phyloP scores from a whole-genome alignment of 37 sponge, comb jelly and placozoan species.

The Halisarca cf. caerulea region DNA sequence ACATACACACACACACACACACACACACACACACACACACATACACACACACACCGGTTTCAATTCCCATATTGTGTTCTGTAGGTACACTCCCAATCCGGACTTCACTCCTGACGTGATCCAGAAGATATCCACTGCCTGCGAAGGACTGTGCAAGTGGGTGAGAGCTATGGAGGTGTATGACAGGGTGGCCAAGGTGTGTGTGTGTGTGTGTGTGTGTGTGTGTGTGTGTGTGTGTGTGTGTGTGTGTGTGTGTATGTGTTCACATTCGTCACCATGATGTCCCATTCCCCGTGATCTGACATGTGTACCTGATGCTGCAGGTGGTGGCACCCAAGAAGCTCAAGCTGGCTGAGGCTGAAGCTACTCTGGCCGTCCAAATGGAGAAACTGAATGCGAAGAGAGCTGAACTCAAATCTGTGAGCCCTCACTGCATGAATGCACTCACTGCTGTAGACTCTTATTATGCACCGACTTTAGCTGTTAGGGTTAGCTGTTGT shows the following conservation, averaged over 20 bases:
- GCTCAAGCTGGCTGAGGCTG: conserved; percentile 84
- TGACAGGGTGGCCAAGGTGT: conserved; percentile 94
- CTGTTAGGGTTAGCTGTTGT: no score
- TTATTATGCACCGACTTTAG: no score
- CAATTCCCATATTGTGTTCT: no score
- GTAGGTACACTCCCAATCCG: conserved; percentile 81
- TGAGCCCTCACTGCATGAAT: conserved; percentile 24
- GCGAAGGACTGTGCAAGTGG: conserved; percentile 98
- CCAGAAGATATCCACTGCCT: conserved; percentile 89
- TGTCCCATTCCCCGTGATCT: not conserved
- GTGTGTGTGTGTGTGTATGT: conserved; percentile 1
- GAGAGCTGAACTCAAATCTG: conserved; percentile 84
- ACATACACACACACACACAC: no score
- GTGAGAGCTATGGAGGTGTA: conserved; percentile 98
- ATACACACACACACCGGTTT: no score
- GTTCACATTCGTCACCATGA: not conserved
- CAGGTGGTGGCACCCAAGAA: conserved; percentile 98
- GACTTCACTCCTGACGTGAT: conserved; percentile 91
- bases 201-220: no score
- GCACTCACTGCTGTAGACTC: no score
- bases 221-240: not conserved
- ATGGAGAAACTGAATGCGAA: conserved; percentile 93
- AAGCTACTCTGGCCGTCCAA: conserved; percentile 84
- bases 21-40: no score
- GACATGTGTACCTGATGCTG: not conserved